A percentile compares a stretch with the other conserved stretches of the same genome.
These are phyloP conservation scores for Porites divaricata DNA, from an alignment of 92 coral and sea anemone genomes.

Conservation along the genomic window DNA sequence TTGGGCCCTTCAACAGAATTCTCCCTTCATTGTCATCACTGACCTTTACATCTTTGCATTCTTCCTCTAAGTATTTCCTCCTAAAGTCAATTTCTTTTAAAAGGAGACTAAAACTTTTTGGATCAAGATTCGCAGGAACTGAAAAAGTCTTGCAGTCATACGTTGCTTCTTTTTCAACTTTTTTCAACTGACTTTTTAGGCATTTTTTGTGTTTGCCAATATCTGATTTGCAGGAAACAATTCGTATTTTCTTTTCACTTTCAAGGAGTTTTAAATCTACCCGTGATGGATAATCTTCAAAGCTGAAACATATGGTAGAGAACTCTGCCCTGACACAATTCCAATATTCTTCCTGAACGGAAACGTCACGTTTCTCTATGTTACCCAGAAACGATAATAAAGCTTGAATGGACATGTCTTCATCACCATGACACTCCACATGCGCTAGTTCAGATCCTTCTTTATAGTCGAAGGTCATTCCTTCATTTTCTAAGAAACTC, in stretches of 20 bases:
- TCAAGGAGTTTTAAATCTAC: background rate
- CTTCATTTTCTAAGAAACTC: conserved; percentile 25
- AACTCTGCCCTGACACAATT: conserved; percentile 32
- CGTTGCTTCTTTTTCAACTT: conserved; percentile 36
- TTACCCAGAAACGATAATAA: background rate
- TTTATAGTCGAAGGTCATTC: conserved; percentile 10
- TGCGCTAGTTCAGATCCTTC: conserved; percentile 10
- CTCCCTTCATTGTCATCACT: conserved; percentile 44
- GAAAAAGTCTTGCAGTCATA: conserved; percentile 27
- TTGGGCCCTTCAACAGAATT: conserved; percentile 64
- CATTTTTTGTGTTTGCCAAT: conserved; percentile 5
- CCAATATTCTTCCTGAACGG: conserved; percentile 24
- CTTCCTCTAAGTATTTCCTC: conserved; percentile 14
- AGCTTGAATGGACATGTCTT: conserved; percentile 9
- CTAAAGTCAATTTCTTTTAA: conserved; percentile 59
- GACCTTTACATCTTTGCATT: conserved; percentile 52
- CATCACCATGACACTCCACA: conserved; percentile 18
- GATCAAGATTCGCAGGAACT: conserved; percentile 2
- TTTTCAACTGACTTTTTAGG: conserved; percentile 22
- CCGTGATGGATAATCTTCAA: conserved; percentile 26
- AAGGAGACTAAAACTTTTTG: conserved; percentile 55
- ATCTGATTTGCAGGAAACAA: conserved; percentile 41
- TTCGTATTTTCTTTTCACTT: conserved; percentile 5
- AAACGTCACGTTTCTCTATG: conserved; percentile 14
- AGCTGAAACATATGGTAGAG: conserved; percentile 23